phyloP scores from a whole-genome alignment of 2,888 invertebrate genomes.

The Caenorhabditis auriculariae region DNA sequence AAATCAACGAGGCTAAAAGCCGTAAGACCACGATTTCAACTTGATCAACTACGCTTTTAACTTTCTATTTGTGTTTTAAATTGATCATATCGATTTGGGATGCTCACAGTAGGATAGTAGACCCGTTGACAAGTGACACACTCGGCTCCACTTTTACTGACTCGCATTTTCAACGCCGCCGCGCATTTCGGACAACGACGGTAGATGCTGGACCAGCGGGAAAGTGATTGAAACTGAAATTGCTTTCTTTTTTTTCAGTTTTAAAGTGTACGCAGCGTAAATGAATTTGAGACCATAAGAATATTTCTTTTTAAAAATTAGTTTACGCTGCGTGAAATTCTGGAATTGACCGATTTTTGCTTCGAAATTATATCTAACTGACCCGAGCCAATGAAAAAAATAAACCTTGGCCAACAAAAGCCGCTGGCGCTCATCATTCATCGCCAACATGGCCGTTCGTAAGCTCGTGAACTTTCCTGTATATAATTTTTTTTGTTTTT shows the following conservation, averaged over 20 bases:
- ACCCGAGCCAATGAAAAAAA: too few relatives aligned
- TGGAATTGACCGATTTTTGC: too few relatives aligned
- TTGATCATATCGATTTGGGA: not conserved
- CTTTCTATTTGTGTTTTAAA: too few relatives aligned
- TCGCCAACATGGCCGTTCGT: constrained; percentile 54
- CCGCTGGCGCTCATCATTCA: constrained; percentile 48
- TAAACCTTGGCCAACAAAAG: constrained; percentile 45
- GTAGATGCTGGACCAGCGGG: constrained; percentile 66
- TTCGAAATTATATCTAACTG: too few relatives aligned
- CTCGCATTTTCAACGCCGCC: constrained; percentile 55
- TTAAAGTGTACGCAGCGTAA: not conserved
- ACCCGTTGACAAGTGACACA: constrained; percentile 48
- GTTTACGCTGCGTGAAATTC: too few relatives aligned
- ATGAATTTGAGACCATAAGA: not conserved
- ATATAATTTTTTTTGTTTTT: too few relatives aligned
- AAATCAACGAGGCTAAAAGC: too few relatives aligned
- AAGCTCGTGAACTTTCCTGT: too few relatives aligned
- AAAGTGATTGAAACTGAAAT: constrained; percentile 64
- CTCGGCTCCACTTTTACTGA: constrained; percentile 50
- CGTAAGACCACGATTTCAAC: too few relatives aligned
- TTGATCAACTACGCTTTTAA: too few relatives aligned
- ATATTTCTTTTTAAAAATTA: not conserved
- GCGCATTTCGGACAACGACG: constrained; percentile 67
- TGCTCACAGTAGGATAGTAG: constrained; percentile 57
- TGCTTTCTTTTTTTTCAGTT: not conserved